These are phyloP conservation scores for Probosciger aterrimus DNA, from an alignment of 2,113 vertebrate species.

Conservation along the genomic window DNA sequence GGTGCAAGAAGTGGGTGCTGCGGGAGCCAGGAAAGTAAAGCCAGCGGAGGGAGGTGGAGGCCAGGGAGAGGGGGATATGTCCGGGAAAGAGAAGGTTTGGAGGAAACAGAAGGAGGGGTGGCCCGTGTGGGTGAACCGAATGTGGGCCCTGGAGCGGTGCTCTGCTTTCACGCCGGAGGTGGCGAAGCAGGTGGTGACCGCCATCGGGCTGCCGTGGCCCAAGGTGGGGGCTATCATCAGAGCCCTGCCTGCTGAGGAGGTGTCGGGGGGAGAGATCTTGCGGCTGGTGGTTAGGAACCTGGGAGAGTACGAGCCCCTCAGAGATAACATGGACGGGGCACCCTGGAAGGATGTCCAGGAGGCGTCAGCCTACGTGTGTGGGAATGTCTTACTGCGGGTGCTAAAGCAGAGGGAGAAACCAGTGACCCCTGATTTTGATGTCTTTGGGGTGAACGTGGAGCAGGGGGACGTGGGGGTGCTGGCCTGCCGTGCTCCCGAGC, in stretches of 20 bases:
- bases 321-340: neutral
- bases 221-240: neutral
- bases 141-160: neutral
- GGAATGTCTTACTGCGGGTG: neutral
- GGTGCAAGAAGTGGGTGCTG: neutral
- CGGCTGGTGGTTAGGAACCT: neutral
- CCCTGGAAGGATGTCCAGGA: conserved; percentile 4
- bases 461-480: conserved; percentile 7
- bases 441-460: neutral
- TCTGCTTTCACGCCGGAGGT: neutral
- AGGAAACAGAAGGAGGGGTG: neutral
- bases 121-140: neutral
- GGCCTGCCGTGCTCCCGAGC: neutral
- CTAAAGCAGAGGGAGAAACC: conserved; percentile 23
- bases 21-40: rapidly evolving
- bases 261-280: neutral
- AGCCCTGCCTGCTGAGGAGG: neutral
- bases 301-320: conserved; percentile 9
- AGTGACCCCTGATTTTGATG: neutral
- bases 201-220: conserved; percentile 14
- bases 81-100: neutral
- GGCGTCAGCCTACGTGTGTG: neutral
- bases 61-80: neutral
- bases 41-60: rapidly evolving
- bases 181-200: neutral